These are phyloP conservation scores for Phylloscopus collybita DNA, from an alignment of 2,797 vertebrate genomes.

Conservation along the genomic window DNA sequence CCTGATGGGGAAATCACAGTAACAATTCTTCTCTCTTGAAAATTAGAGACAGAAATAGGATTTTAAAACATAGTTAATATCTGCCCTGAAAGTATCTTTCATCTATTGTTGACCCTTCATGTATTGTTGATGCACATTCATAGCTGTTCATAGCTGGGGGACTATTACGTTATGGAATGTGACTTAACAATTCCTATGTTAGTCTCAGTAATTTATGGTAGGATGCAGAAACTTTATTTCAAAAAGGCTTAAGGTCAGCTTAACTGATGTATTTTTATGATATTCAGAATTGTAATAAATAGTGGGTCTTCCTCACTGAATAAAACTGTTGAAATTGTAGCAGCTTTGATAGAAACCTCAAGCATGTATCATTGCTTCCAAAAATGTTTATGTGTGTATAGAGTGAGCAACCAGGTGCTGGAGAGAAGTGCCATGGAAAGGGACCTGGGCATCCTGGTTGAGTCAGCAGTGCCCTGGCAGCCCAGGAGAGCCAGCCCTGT, in stretches of 20 bases:
- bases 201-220: not conserved
- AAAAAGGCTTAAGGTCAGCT: not conserved
- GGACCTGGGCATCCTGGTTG: accelerated
- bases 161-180: not conserved
- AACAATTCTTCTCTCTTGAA: not conserved
- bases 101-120: not conserved
- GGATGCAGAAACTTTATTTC: not conserved
- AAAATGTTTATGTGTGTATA: not conserved
- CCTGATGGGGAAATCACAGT: not conserved
- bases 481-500: not conserved
- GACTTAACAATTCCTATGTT: not conserved
- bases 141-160: not conserved
- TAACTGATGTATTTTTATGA: not conserved
- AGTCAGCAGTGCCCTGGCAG: not conserved
- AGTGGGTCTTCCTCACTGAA: not conserved
- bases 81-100: not conserved
- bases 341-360: not conserved
- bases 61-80: not conserved
- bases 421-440: not conserved
- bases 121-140: not conserved
- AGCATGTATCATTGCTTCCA: not conserved
- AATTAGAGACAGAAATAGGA: not conserved
- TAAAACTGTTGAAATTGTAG: not conserved
- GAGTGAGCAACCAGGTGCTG: not conserved
- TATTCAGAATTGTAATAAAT: not conserved